These are phyloP conservation scores for Myrmophylax atrothorax DNA, from an alignment of 2,113 vertebrate genomes.

Conservation along the genomic window DNA sequence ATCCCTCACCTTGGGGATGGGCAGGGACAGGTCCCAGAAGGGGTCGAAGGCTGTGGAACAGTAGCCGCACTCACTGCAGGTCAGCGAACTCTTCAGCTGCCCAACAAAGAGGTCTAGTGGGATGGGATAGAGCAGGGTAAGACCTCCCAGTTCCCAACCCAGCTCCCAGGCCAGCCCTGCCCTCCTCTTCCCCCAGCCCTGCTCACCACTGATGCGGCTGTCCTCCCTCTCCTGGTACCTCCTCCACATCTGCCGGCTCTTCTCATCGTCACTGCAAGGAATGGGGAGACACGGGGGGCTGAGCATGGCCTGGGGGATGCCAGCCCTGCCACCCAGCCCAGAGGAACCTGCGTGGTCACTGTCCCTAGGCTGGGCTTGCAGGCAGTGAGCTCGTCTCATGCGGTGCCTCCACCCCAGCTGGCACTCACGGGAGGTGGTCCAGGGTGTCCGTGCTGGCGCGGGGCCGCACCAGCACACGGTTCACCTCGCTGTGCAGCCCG, in stretches of 20 bases:
- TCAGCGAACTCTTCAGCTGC: constrained; percentile 95
- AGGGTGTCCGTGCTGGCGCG: constrained; percentile 77
- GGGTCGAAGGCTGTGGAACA: constrained; percentile 94
- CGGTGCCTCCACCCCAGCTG: background rate
- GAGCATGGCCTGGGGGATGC: background rate
- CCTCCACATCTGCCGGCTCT: constrained; percentile 92
- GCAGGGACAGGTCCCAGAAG: constrained; percentile 96
- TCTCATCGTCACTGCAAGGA: constrained; percentile 88
- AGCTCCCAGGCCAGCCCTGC: background rate
- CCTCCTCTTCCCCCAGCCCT: too few species aligned
- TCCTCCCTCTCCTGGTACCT: constrained; percentile 92
- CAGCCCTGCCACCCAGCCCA: background rate
- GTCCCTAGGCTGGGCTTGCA: background rate
- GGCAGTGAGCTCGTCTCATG: fast-evolving
- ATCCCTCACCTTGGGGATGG: constrained; percentile 87
- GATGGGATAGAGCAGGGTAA: background rate
- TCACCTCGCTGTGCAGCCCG: constrained; percentile 93
- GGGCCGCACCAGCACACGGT: constrained; percentile 81
- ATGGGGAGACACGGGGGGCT: background rate
- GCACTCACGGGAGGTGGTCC: constrained; percentile 90
- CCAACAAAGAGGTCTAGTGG: constrained; percentile 91
- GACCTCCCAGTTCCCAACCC: fast-evolving
- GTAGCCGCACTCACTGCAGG: constrained; percentile 89
- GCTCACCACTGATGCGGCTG: constrained; percentile 93
- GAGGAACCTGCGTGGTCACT: fast-evolving